Base-by-base conservation (phyloP, 2,113 vertebrate species). In the Melospiza georgiana region DNA sequence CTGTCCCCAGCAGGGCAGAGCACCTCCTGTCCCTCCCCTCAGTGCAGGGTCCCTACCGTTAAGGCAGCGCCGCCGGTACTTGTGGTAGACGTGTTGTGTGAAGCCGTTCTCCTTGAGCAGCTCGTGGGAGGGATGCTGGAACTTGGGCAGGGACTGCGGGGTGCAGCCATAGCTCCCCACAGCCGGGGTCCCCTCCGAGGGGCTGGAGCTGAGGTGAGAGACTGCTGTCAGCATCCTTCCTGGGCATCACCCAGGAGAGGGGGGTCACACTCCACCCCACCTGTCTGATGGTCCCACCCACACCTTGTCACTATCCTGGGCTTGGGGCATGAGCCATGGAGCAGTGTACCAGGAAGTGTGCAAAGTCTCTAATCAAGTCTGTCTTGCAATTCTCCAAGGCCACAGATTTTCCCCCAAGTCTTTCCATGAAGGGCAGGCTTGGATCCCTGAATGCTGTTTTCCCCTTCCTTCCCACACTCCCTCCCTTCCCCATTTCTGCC, bases 51-150 rank as follows among this genome's bases (percentile, higher is more conserved):
- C 33, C 88, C 78, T 97, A 99, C 99, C 99, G 1, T 99, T 99
- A 93, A 99, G 99, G 98, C 99, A 99, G 98, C 99, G 99, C 95
- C 99, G 98, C 94, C 99, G 99, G 97, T 99, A 99, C 97, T 99
- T 99, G 98, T 99, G 99, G 98, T 99, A 99, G 91, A 99, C 99
- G 7, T 99, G 99, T 98, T 99, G 99, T 39, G 99, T 99, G 98
- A 99, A 99, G 98, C 99, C 99, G 7, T 99, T 99, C 97, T 99
- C 99, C 97, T 99, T 99, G 87, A 99, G 99, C 96, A 99, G 98
- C 98, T 99, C 99, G 0, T 99, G 99, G 0, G 99, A 99, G 59
- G 99, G 99, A 84, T 99, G 99, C 96, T 99, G 99, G 97, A 99
- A 99, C 95, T 99, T 99, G 94, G 99, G 99, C 90, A 99, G 98